phyloP scores from a whole-genome alignment of 2,797 vertebrate species.

The Pipistrellus nathusii region DNA sequence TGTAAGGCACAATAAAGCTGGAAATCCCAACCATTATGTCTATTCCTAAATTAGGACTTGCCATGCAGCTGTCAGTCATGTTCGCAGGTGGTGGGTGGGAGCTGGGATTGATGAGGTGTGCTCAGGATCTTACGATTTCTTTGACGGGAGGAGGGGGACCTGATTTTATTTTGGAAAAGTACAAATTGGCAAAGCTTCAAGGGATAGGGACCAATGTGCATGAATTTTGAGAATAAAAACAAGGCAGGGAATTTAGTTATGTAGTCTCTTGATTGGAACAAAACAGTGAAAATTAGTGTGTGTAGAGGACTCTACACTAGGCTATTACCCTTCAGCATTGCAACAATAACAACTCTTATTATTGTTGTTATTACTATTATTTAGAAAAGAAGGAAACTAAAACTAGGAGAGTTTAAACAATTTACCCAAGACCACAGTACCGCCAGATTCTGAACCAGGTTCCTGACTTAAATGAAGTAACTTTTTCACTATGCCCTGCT shows the following conservation, averaged over 20 bases:
- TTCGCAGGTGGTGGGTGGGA: slow-evolving; percentile 31
- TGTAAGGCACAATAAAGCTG: slow-evolving; percentile 59
- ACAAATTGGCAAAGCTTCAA: slow-evolving; percentile 13
- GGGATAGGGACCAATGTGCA: not conserved
- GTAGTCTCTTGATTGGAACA: not conserved
- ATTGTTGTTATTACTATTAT: not conserved
- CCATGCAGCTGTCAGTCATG: slow-evolving; percentile 52
- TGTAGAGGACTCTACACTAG: not conserved
- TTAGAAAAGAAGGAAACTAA: slow-evolving; percentile 27
- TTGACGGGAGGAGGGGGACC: not conserved
- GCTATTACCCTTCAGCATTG: not conserved
- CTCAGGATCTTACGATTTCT: not conserved
- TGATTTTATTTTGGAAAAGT: not conserved
- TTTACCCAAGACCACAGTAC: not conserved
- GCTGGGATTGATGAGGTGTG: not conserved
- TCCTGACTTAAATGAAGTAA: not conserved
- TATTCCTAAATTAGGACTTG: slow-evolving; percentile 59
- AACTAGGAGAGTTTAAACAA: not conserved
- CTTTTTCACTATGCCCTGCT: not conserved
- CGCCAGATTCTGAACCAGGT: not conserved
- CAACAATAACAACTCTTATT: not conserved
- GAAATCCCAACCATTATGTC: slow-evolving; percentile 43
- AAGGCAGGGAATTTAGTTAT: slow-evolving; percentile 21
- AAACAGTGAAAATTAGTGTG: not conserved
- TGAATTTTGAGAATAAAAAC: slow-evolving; percentile 51